Base-by-base conservation (phyloP, 2,797 vertebrate genomes). In the Philypnodon macrostomus region DNA sequence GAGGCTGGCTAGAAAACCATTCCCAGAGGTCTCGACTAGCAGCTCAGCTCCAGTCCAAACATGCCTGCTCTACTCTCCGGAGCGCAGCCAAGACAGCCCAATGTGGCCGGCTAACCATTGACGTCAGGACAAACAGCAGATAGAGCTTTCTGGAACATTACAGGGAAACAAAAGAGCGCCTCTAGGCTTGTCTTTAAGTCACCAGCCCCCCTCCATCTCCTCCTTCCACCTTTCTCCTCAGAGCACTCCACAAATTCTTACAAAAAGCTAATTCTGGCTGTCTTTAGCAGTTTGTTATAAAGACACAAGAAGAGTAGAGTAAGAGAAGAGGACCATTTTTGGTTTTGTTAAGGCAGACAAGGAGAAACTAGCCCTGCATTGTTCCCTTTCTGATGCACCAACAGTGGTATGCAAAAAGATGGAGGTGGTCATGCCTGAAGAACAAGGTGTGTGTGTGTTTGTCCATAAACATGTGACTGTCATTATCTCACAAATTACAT, bases 31-130 rank as follows among this genome's bases (percentile, higher is more conserved):
- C 70, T 73, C 56, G 16, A 62, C 63, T 76, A 68, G 75, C 66
- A 69, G 59, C 70, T 81, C 81, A 33, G 47, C 67, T 69, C 76
- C 72, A 69, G 60, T 81, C 75, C 70, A 79, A 81, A 85, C 73
- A 75, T 57, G 72, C 59, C 72, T 82, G n/a, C 75, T 73, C 79
- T 85, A 74, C 79, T 85, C 77, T 78, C 64, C 16, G 66, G 67
- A 77, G 73, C 64, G 41, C 46, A 47, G 73, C 75, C 75, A 79
- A 79, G 71, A 70, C 55, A 58, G 67, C 58, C n/a, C 63, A 63
- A 67, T 64, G 66, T 70, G 71, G 63, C 73, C 50, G 47, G 58
- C 70, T 74, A n/a, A 66, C 38, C 46, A 46, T 27, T 69, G 81
- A 76, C 58, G 61, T 74, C 74, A 79, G 67, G 62, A 70, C 46